Conservation (phyloP, 2,888 invertebrate genomes). For the Agriopis leucophaearia region DNA sequence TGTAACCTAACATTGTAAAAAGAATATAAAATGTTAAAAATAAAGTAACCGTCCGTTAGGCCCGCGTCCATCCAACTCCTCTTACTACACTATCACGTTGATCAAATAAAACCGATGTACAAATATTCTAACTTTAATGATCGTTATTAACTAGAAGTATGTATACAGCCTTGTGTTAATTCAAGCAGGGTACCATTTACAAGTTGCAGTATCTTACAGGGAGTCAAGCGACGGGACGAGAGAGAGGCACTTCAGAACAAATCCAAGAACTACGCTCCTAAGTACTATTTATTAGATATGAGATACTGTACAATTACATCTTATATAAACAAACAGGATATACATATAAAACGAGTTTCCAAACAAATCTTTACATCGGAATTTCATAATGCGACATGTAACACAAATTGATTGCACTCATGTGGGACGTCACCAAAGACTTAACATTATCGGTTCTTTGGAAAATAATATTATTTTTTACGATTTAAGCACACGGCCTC, state of each 20-base stretch:
- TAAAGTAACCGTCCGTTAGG: constrained; percentile 63
- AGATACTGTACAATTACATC: constrained; percentile 65
- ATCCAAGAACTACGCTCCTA: constrained; percentile 66
- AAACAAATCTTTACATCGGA: constrained; percentile 65
- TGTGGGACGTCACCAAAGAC: constrained; percentile 70
- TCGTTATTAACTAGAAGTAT: constrained; percentile 61
- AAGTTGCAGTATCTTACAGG: constrained; percentile 73
- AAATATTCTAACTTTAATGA: constrained; percentile 60
- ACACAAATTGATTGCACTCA: constrained; percentile 70
- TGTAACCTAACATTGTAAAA: constrained; percentile 67
- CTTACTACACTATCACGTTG: constrained; percentile 46
- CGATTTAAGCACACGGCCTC: constrained; percentile 62
- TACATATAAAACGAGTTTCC: constrained; percentile 71
- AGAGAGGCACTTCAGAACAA: constrained; percentile 83
- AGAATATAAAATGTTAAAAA: constrained; percentile 71
- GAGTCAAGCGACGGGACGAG: constrained; percentile 71
- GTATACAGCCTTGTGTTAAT: constrained; percentile 77
- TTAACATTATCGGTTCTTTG: constrained; percentile 77
- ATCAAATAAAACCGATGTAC: constrained; percentile 60
- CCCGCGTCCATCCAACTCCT: constrained; percentile 44
- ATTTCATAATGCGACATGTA: constrained; percentile 61
- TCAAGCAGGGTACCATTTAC: constrained; percentile 70
- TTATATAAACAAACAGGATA: constrained; percentile 69
- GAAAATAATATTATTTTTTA: constrained; percentile 70
- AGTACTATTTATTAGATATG: constrained; percentile 61